phyloP scores from a whole-genome alignment of 2,888 invertebrate genomes.

The Erebia ligea region DNA sequence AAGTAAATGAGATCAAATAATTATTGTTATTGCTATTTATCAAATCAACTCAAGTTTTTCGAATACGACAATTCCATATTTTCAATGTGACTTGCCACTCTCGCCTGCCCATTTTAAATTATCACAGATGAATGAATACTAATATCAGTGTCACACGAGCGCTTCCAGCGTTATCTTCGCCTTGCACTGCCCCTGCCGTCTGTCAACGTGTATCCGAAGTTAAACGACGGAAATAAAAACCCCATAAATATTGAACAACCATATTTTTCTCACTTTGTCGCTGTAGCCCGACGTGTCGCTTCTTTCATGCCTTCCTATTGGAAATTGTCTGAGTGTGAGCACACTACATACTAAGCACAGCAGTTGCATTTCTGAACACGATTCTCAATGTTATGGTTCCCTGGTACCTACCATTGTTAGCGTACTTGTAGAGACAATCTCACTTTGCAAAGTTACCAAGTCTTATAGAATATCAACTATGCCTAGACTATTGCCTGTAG shows the following conservation, averaged over 20 bases:
- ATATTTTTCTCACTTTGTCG: conserved; percentile 83
- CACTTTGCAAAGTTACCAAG: too few relatives aligned
- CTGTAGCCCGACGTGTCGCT: conserved; percentile 59
- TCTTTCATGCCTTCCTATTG: conserved; percentile 45
- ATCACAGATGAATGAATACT: conserved; percentile 21
- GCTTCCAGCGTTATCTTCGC: conserved; percentile 49
- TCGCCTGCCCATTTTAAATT: conserved; percentile 10
- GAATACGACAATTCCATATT: neutral
- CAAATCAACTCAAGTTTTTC: neutral
- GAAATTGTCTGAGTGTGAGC: conserved; percentile 35
- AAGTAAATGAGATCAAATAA: too few relatives aligned
- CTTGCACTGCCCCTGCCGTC: conserved; percentile 52
- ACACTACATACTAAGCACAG: conserved; percentile 23
- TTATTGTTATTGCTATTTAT: too few relatives aligned
- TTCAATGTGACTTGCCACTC: neutral
- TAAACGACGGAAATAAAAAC: conserved; percentile 80
- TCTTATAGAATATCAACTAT: too few relatives aligned
- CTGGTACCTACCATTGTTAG: neutral
- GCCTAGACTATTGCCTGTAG: too few relatives aligned
- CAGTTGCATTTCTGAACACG: neutral
- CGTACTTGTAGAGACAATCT: neutral
- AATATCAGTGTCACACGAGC: conserved; percentile 36
- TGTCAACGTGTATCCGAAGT: conserved; percentile 67
- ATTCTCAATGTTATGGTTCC: neutral
- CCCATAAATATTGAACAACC: conserved; percentile 81